A percentile compares a stretch with the other conserved stretches of the same genome.
phyloP scores from a whole-genome alignment of 2,113 vertebrate genomes.

The Xerus inauris region DNA sequence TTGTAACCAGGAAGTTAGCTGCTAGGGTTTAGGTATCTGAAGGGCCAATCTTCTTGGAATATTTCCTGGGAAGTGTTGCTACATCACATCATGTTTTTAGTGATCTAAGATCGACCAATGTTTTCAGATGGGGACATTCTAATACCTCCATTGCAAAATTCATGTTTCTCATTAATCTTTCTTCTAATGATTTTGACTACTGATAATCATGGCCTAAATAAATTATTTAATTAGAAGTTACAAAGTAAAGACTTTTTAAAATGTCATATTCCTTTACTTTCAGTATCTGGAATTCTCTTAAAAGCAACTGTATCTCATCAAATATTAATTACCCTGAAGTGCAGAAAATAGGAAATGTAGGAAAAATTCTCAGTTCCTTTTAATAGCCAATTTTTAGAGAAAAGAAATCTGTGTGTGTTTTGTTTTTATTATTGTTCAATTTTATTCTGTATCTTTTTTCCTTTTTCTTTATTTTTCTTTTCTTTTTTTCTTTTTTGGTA shows the following conservation, averaged over 20 bases:
- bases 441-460: neutral
- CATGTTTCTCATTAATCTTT: neutral
- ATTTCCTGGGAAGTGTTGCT: neutral
- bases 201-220: neutral
- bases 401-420: neutral
- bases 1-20: neutral
- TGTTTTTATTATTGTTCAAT: neutral
- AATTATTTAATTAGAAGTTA: neutral
- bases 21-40: neutral
- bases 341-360: neutral
- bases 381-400: neutral
- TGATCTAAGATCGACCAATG: neutral
- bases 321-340: neutral
- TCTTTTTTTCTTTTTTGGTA: neutral
- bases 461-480: neutral
- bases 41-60: neutral
- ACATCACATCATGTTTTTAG: neutral
- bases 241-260: neutral
- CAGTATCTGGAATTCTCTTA: neutral
- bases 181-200: conserved; percentile 28
- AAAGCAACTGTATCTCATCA: conserved; percentile 6
- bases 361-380: neutral
- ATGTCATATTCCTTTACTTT: neutral
- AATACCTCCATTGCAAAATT: neutral
- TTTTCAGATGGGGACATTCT: neutral